Base-by-base conservation (phyloP, 2,888 invertebrate species). In the Aphidius colemani region DNA sequence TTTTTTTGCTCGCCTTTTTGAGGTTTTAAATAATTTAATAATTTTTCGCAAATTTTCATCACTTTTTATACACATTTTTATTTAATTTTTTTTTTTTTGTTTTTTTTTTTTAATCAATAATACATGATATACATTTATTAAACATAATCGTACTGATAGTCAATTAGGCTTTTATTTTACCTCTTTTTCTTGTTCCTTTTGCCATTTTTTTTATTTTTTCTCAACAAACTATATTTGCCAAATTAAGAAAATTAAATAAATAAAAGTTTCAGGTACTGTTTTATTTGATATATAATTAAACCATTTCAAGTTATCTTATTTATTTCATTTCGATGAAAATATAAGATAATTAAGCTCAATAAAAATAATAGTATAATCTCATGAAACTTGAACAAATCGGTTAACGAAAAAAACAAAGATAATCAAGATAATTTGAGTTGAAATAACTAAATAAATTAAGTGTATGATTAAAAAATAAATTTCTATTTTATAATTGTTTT, bases 111-210 rank as follows among this genome's bases (percentile, higher is more conserved):
- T 30, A 30, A 30, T 40, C 40, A 53, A 40, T n/a, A 53, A 40
- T 53, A 53, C 53, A 7, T 53, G 53, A 40, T 30, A 4, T 53
- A 53, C 53, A 53, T 53, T 40, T 43, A 43, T 53, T 53, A 53
- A 41, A 53, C 53, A 53, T 53, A 53, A 41, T 40, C 43, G 41
- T 41, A 53, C 43, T 53, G 7, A 53, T 53, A 53, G 30, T 53
- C 53, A 53, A 53, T 53, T 41, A 41, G 43, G 53, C 43, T 13
- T 53, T 53, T 53, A 7, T n/a, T 53, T 11, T 10, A 11, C 13
- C 10, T 7, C 10, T 18, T 51, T 39, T 18, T 51, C 18, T 30
- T 30, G 30, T 30, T 30, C 30, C 30, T 30, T 30, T 30, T 30
- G 5, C 5, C 5, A 30, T 30, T 5, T 30, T 30, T 30, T 30